Evolutionary conservation across 2,797 vertebrate genomes (phyloP), one percentile per base, ranked within the genome.

Genomic region (Rhadinocentrus ornatus): DNA sequence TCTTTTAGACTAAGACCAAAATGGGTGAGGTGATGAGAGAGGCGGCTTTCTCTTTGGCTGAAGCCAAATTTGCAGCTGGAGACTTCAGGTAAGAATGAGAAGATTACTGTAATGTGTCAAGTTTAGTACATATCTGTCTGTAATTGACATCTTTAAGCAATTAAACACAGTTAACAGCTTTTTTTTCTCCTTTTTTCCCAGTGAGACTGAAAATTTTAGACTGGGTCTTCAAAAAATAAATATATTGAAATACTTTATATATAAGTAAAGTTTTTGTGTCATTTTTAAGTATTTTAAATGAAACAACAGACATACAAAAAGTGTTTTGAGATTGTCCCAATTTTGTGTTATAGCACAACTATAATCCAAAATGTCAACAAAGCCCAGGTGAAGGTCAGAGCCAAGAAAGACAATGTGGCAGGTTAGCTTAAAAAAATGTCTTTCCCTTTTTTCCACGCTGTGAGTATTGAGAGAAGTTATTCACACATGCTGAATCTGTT

Each of bases 21-120:
- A 99, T 99, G 98, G 98, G 98, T 62, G 97, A 99, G 73, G 98
- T 99, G 77, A 99, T 99, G 98, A 95, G 98, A 86, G 98, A 99
- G 93, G 98, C 98, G 2, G 97, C 98, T 41, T 99, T 99, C 86
- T 99, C 98, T 57, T 92, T 99, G 85, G 98, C 98, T n/a, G 98
- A 99, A 86, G 98, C 98, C 56, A 99, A 99, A 80, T 99, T 99
- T 91, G 95, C 98, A 59, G 98, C 98, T 71, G 98, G 98, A 77
- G 97, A 99, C 90, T 99, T 99, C 89, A 99, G 96, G 98, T 99
- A 73, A 94, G 65, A 71, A 18, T 26, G 10, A 0, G 2, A 31
- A 1, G 8, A 41, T 65, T 12, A 26, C 31, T 6, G 6, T 7
- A 3, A 29, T 4, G n/a, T 24, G 1, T 56, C n/a, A 3, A 55